Evolutionary conservation across 2,797 vertebrate species (phyloP).

Genomic region (Cheirogaleus major): DNA sequence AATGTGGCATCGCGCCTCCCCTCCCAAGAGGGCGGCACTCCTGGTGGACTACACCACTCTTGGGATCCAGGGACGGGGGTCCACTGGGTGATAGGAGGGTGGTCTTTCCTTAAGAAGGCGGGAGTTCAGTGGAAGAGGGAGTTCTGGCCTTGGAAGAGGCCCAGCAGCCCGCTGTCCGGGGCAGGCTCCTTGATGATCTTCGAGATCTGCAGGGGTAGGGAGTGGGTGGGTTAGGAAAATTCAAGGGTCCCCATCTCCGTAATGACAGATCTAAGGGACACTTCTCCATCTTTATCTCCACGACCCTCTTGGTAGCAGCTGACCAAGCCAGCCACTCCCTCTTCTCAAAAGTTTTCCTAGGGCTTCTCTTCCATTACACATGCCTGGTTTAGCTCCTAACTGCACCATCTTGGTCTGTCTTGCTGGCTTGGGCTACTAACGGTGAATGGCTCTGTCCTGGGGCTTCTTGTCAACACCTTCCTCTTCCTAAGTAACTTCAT

Average conservation of each 20-base stretch:
- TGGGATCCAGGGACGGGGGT: conserved; percentile 48
- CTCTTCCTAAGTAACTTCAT: not conserved
- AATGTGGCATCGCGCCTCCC: not conserved
- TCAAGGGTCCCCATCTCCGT: not conserved
- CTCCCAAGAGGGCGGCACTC: conserved; percentile 57
- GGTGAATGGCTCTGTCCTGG: not conserved
- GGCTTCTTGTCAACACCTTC: not conserved
- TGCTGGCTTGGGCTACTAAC: not conserved
- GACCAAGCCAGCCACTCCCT: not conserved
- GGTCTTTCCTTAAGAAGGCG: not conserved
- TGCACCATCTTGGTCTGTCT: not conserved
- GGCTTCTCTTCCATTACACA: not conserved
- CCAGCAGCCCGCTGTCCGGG: conserved; percentile 82
- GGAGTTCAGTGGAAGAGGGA: conserved; percentile 58
- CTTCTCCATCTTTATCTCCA: not conserved
- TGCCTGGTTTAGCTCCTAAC: not conserved
- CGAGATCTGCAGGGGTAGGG: conserved; percentile 82
- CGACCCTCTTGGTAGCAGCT: not conserved
- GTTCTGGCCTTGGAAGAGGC: conserved; percentile 74
- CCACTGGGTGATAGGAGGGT: not conserved
- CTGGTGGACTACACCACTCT: conserved; percentile 71
- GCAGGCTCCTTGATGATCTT: conserved; percentile 81
- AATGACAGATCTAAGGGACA: not conserved
- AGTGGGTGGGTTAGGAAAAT: not conserved
- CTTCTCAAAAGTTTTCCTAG: not conserved